These are phyloP conservation scores for Frankliniella fusca DNA, from an alignment of 2,888 invertebrate genomes.

Conservation along the genomic window DNA sequence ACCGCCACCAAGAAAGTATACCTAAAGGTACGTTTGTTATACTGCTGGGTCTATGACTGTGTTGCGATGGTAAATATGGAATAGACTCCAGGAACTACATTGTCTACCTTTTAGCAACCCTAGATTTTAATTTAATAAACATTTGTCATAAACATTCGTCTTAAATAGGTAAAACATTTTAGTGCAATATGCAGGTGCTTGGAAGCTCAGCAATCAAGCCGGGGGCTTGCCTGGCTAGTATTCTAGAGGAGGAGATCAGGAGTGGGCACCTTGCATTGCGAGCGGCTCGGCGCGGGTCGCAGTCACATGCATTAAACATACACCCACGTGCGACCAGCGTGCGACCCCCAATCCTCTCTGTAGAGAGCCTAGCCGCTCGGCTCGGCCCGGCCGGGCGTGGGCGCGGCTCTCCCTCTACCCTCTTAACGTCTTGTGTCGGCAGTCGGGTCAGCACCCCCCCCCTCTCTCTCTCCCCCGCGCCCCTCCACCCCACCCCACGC, in stretches of 20 bases:
- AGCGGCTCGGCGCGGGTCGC: not conserved
- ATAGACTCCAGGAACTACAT: too few species aligned
- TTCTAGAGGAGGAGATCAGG: not conserved
- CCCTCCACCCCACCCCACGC: not conserved
- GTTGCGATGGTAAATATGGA: too few species aligned
- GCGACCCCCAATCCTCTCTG: not conserved
- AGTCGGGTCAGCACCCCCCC: not conserved
- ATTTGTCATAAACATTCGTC: too few species aligned
- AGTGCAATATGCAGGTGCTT: too few species aligned
- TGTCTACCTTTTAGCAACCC: too few species aligned
- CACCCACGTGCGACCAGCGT: not conserved
- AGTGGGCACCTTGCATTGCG: not conserved
- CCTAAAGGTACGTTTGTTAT: too few species aligned
- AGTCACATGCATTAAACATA: not conserved
- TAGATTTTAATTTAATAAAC: too few species aligned
- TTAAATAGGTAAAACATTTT: too few species aligned
- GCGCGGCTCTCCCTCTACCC: not conserved
- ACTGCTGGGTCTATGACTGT: too few species aligned
- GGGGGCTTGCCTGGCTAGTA: not conserved
- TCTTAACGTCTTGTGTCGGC: conserved; percentile 5
- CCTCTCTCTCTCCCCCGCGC: not conserved
- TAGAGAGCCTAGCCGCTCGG: not conserved
- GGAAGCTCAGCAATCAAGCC: too few species aligned
- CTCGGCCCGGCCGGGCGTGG: too few species aligned
- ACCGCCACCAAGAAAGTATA: too few species aligned